A percentile compares a stretch with the other conserved stretches of the same genome.
phyloP scores from a whole-genome alignment of 2,888 invertebrate species.

The Oscheius sp. region DNA sequence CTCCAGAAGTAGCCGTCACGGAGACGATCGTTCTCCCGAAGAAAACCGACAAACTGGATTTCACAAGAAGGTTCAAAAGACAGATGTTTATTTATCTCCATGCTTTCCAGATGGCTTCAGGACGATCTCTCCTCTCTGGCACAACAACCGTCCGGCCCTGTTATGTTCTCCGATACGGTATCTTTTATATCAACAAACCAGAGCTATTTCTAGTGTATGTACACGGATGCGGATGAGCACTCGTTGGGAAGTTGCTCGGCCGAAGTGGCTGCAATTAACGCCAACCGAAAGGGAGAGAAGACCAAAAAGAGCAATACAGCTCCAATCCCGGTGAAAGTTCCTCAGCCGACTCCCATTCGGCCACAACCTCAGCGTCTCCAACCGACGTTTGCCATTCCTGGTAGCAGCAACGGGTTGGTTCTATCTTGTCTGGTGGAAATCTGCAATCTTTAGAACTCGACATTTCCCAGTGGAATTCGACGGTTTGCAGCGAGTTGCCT shows the following conservation, averaged over 20 bases:
- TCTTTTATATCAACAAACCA: no score
- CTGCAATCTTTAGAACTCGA: slow-evolving; percentile 26
- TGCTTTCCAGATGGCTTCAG: slow-evolving; percentile 62
- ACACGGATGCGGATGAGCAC: slow-evolving; percentile 57
- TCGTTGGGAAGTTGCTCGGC: slow-evolving; percentile 67
- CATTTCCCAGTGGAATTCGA: slow-evolving; percentile 37
- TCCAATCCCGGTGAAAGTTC: not conserved
- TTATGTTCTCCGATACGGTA: slow-evolving; percentile 31
- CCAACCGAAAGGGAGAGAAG: slow-evolving; percentile 38
- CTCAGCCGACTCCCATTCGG: slow-evolving; percentile 39
- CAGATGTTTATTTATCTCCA: no score
- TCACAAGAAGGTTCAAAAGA: slow-evolving; percentile 62
- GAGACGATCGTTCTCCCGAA: slow-evolving; percentile 66
- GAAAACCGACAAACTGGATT: slow-evolving; percentile 67
- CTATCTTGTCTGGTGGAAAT: not conserved
- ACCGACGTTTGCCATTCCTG: slow-evolving; percentile 51
- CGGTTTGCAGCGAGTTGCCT: slow-evolving; percentile 34
- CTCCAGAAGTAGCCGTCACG: slow-evolving; percentile 41
- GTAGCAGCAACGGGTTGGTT: slow-evolving; percentile 28
- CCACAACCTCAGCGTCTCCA: slow-evolving; percentile 60
- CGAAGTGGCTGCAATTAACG: slow-evolving; percentile 68
- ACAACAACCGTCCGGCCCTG: slow-evolving; percentile 42
- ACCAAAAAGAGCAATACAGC: slow-evolving; percentile 33
- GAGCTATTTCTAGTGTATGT: no score
- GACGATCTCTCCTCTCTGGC: slow-evolving; percentile 59